These are phyloP conservation scores for Antheraea yamamai DNA, from an alignment of 2,888 invertebrate genomes.

Conservation along the genomic window DNA sequence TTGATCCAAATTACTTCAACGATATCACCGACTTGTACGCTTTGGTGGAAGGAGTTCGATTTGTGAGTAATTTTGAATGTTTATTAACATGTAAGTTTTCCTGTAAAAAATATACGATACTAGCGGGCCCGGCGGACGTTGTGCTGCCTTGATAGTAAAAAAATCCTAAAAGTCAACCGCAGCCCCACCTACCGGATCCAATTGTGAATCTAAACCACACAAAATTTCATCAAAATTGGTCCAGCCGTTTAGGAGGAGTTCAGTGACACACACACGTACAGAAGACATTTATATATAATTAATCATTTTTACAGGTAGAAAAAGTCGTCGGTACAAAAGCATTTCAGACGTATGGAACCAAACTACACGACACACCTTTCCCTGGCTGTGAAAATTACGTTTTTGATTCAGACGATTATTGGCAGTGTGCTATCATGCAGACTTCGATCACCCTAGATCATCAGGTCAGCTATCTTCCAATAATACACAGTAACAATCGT, in stretches of 20 bases:
- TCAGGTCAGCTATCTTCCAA: conserved; percentile 62
- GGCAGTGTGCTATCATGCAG: conserved; percentile 87
- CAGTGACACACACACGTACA: too few relatives aligned
- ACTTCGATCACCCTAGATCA: conserved; percentile 88
- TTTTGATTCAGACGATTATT: conserved; percentile 86
- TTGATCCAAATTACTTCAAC: conserved; percentile 92
- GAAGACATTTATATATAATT: too few relatives aligned
- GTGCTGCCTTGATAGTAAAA: too few relatives aligned
- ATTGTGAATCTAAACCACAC: too few relatives aligned
- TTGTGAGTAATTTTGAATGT: conserved; percentile 73
- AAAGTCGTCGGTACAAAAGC: conserved; percentile 62
- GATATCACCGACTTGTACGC: conserved; percentile 87
- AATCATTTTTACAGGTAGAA: conserved; percentile 51
- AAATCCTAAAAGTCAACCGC: too few relatives aligned
- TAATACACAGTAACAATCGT: not conserved
- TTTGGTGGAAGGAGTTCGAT: conserved; percentile 87
- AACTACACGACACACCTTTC: conserved; percentile 78
- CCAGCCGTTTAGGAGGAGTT: too few relatives aligned
- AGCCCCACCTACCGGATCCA: too few relatives aligned
- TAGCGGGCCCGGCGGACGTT: too few relatives aligned
- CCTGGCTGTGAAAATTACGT: conserved; percentile 84
- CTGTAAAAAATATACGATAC: not conserved
- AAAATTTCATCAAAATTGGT: too few relatives aligned
- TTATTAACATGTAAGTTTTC: not conserved
- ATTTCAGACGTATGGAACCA: conserved; percentile 64